Evolutionary conservation across 2,797 vertebrate species (phyloP), one percentile per base, ranked within the genome.

Genomic region (Hozukius guyotensis): DNA sequence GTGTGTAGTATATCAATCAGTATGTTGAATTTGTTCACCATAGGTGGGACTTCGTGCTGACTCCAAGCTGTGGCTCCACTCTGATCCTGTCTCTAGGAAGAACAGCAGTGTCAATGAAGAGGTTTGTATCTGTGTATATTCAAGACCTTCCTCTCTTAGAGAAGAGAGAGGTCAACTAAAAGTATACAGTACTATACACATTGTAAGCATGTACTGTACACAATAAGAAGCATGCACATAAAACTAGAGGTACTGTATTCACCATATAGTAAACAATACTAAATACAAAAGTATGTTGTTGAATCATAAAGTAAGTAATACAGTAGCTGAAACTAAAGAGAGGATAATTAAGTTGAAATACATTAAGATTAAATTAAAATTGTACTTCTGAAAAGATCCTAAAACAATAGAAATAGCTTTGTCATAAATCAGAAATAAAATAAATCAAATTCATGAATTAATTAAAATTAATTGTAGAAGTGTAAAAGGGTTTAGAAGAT

Each of bases 1-100:
- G 12, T 31, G 20, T 72, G 8, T 22, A 49, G 22, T 72, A 2
- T 4, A 13, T 66, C 4, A 57, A 13, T 66, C 4, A 57, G 27
- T 3, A 32, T 52, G 8, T 16, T n/a, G n/a, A n/a, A 16, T 49
- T 42, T 72, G 46, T 20, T 79, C 2, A 1, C 49, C 20, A 2
- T 5, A 99, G 98, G 97, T 99, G 78, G 97, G 97, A 22, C 88
- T 97, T 0, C 89, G 91, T 53, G 77, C 74, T 0, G 85, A 87
- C 22, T 89, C 93, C 0, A 27, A 61, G 2, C 89, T 99, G 4
- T 99, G 97, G 97, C 91, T 98, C 91, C 98, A 99, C 89, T 97
- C 97, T 2, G 98, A 99, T 81, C 98, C 98, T 0, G 80, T 99
- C 24, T 99, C 98, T 2, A 92, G 89, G 80, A 94, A 74, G 81